Evolutionary conservation across 1,140 invertebrate genomes (phyloP).

Genomic region (Globodera rostochiensis): DNA sequence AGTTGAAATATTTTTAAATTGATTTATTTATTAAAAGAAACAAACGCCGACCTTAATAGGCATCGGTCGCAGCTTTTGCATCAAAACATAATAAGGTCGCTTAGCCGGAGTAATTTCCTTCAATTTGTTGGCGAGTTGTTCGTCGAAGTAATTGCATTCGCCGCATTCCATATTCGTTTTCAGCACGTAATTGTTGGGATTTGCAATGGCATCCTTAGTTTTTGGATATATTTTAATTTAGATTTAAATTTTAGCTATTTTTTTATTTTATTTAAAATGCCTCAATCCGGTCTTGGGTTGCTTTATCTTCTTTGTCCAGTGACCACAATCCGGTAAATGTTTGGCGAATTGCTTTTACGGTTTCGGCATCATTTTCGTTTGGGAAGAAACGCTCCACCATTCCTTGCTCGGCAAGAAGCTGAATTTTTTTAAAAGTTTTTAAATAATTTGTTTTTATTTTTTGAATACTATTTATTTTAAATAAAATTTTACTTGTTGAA

Average conservation of each 20-base stretch:
- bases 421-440: background rate
- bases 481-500: slow-evolving; percentile 66
- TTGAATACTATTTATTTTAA: no score
- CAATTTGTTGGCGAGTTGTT: slow-evolving; percentile 76
- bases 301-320: slow-evolving; percentile 71
- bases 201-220: slow-evolving; percentile 75
- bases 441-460: no score
- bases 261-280: background rate
- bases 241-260: no score
- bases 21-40: no score
- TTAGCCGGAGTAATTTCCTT: slow-evolving; percentile 73
- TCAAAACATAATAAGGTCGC: slow-evolving; percentile 85
- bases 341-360: slow-evolving; percentile 71
- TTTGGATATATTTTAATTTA: no score
- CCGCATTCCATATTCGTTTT: slow-evolving; percentile 88
- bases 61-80: slow-evolving; percentile 73
- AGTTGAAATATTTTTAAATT: no score
- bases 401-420: slow-evolving; percentile 69
- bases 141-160: slow-evolving; percentile 85
- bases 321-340: slow-evolving; percentile 89
- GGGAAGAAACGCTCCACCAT: slow-evolving; percentile 75
- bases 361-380: slow-evolving; percentile 44
- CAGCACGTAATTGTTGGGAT: slow-evolving; percentile 84
- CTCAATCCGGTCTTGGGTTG: slow-evolving; percentile 46
- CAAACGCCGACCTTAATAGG: slow-evolving; percentile 46